phyloP scores from a whole-genome alignment of 2,797 vertebrate genomes.

The Bradypus variegatus region DNA sequence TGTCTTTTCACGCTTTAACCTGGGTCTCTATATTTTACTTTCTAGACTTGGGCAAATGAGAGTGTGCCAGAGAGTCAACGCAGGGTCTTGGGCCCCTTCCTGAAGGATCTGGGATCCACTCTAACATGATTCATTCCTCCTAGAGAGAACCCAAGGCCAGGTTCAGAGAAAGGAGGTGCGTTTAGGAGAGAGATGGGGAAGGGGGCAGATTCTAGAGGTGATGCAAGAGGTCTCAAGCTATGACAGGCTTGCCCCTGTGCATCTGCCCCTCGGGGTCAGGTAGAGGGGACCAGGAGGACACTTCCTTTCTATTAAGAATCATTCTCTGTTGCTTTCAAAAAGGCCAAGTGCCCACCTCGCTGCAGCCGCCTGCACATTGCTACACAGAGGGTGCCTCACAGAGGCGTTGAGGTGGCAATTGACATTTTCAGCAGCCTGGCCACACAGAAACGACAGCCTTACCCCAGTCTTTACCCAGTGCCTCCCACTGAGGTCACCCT shows the following conservation, averaged over 20 bases:
- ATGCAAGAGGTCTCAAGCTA: not conserved
- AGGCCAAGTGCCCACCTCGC: not conserved
- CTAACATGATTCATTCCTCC: not conserved
- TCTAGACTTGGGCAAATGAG: not conserved
- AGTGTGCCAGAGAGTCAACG: not conserved
- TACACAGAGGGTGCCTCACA: not conserved
- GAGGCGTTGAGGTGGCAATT: not conserved
- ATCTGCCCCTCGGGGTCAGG: not conserved
- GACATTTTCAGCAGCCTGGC: not conserved
- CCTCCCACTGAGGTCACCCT: no score
- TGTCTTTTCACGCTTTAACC: not conserved
- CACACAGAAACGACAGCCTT: not conserved
- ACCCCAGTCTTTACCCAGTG: not conserved
- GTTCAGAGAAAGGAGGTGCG: not conserved
- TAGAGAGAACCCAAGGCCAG: not conserved
- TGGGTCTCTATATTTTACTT: not conserved
- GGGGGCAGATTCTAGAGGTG: not conserved
- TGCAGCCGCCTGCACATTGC: not conserved
- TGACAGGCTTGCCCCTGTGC: not conserved
- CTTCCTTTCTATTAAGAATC: not conserved
- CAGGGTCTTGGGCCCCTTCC: not conserved
- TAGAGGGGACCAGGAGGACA: not conserved
- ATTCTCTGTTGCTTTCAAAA: not conserved
- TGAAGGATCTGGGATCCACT: not conserved
- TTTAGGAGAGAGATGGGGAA: accelerated